Percentiles rank a stretch among this genome's conserved stretches.
Conservation (phyloP, 2,797 vertebrate genomes). For the Ptychobarbus kaznakovi region DNA sequence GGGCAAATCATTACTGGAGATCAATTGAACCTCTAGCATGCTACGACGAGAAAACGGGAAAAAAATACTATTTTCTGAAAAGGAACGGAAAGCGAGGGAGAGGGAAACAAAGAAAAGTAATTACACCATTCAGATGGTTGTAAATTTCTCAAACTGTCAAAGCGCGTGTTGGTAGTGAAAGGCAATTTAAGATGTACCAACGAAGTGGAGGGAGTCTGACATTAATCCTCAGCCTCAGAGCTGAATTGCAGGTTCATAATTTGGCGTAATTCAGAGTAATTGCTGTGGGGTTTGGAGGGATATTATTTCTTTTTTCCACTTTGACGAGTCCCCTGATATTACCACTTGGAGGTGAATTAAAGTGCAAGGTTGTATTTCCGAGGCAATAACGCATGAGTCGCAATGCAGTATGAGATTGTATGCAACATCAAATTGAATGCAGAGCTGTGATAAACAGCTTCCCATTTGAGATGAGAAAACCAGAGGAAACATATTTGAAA, state of each 20-base stretch:
- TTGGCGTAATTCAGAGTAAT: slow-evolving; percentile 62
- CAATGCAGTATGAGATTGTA: slow-evolving; percentile 50
- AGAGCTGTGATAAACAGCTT: slow-evolving; percentile 41
- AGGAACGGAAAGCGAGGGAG: neutral
- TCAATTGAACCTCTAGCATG: slow-evolving; percentile 52
- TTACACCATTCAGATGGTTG: slow-evolving; percentile 49
- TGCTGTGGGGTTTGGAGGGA: slow-evolving; percentile 50
- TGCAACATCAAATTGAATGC: slow-evolving; percentile 37
- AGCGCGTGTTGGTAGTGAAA: slow-evolving; percentile 44
- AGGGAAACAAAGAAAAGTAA: slow-evolving; percentile 45
- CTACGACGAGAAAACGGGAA: neutral
- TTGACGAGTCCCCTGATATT: slow-evolving; percentile 60
- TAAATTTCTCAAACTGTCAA: slow-evolving; percentile 56
- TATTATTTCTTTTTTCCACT: slow-evolving; percentile 54
- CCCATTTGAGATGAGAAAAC: slow-evolving; percentile 43
- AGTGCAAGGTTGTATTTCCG: slow-evolving; percentile 55
- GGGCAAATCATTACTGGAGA: slow-evolving; percentile 60
- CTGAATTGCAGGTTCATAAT: slow-evolving; percentile 58
- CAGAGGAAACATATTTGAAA: slow-evolving; percentile 28
- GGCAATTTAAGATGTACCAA: slow-evolving; percentile 56
- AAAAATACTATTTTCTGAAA: neutral
- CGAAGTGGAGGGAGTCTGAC: slow-evolving; percentile 40
- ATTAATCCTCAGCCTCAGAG: slow-evolving; percentile 50
- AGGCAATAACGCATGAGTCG: slow-evolving; percentile 31
- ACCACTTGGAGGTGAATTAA: slow-evolving; percentile 59